Evolutionary conservation across 2,888 invertebrate genomes (phyloP).

Genomic region (Amphipoea lucens): DNA sequence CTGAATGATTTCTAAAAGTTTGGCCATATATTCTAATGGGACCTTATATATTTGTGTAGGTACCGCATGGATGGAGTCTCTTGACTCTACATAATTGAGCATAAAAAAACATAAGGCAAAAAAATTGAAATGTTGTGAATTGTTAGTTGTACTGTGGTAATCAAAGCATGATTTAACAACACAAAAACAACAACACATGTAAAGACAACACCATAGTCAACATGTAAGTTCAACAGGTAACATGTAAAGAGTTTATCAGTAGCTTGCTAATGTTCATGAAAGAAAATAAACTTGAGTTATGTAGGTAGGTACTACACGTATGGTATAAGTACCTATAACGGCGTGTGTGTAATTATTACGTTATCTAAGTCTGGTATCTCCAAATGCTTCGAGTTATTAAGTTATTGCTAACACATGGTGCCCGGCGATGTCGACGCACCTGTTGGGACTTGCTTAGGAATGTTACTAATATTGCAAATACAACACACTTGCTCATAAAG

Average conservation of each 20-base stretch:
- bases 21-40: too few species aligned
- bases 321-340: conserved; percentile 5
- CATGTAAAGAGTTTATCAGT: background rate
- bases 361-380: conserved; percentile 43
- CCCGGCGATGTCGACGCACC: conserved; percentile 1
- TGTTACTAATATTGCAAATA: conserved; percentile 3
- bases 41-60: background rate
- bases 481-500: too few species aligned
- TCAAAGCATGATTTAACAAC: background rate
- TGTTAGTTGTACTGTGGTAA: background rate
- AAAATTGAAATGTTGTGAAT: background rate
- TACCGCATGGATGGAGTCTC: background rate
- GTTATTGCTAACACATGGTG: conserved; percentile 27
- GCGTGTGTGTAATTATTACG: conserved; percentile 26
- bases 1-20: too few species aligned
- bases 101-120: too few species aligned
- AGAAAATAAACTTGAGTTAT: background rate
- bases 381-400: conserved; percentile 36
- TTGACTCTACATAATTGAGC: background rate
- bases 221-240: background rate
- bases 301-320: background rate
- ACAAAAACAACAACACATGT: background rate
- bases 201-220: background rate
- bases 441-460: background rate
- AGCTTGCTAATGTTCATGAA: conserved; percentile 14